Evolutionary conservation across 92 coral and sea anemone genomes (phyloP), one percentile per base, ranked within the genome.

Genomic region (Epizoanthus fatuus): DNA sequence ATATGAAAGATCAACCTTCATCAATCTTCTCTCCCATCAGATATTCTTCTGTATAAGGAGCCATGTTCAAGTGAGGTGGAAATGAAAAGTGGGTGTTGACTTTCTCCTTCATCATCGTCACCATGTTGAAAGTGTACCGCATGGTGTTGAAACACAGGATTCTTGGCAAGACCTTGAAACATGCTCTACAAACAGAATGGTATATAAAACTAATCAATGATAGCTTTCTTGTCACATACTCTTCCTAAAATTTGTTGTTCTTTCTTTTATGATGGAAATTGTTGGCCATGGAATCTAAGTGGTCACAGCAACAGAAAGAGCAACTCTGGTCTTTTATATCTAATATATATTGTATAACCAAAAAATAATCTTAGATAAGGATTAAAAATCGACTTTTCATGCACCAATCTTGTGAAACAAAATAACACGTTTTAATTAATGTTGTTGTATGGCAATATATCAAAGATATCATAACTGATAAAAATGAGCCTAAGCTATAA

Each of bases 81-180:
- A 97, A 97, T 2, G 99, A 97, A 91, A 97, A 97, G 82, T 97
- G 99, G 0, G 99, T 97, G 91, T 97, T 97, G 14, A 97, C 99
- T 84, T 97, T 97, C 91, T 97, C 99, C 87, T 97, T 97, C 99
- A 97, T 97, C 99, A 97, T 97, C 16, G 99, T 97, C 75, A 97
- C 99, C 99, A 97, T 97, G 92, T 97, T 97, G 88, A 97, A 97
- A 3, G 99, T 96, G 94, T 97, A 97, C 62, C 99, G 93, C 99
- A 97, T 97, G 13, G 99, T 97, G 93, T 97, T 97, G 93, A 97
- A 97, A 81, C 99, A 97, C 55, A 97, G 93, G 79, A 97, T 97
- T 72, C 96, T 90, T 17, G 99, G 99, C 39, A 97, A 94, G 38
- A 97, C 99, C 63, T 96, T 92, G 84, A 97, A 97, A 86, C 99